phyloP scores from a whole-genome alignment of 2,113 vertebrate genomes.

The Campylomormyrus numenius region DNA sequence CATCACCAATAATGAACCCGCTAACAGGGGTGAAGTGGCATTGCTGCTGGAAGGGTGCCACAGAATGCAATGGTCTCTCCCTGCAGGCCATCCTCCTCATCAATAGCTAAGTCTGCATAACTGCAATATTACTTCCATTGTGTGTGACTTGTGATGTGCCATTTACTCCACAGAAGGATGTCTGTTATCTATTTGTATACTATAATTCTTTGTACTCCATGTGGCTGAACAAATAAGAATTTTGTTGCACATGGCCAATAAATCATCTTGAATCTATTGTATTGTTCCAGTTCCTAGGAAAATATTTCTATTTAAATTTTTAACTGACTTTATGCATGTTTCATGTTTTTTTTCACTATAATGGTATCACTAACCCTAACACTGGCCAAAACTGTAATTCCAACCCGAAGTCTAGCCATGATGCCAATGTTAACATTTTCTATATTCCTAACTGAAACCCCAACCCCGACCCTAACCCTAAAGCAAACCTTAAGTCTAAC shows the following conservation, averaged over 20 bases:
- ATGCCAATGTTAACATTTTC: background rate
- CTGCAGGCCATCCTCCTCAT: background rate
- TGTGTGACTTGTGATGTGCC: background rate
- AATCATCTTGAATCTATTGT: background rate
- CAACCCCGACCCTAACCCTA: background rate
- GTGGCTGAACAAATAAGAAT: background rate
- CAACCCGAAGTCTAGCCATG: background rate
- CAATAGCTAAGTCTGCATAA: background rate
- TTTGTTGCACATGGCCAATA: background rate
- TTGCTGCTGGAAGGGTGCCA: background rate
- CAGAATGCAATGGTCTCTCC: background rate
- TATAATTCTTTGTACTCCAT: background rate
- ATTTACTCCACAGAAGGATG: background rate
- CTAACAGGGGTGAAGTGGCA: background rate
- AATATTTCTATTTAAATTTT: background rate
- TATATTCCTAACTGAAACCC: background rate
- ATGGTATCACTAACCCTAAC: background rate
- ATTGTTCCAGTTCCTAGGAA: background rate
- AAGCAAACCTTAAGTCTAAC: background rate
- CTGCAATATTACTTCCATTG: background rate
- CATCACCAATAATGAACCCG: background rate
- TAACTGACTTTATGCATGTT: background rate
- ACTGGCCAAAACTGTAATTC: background rate
- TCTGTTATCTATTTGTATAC: background rate
- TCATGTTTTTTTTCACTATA: background rate